phyloP scores from a whole-genome alignment of 2,113 vertebrate genomes.

The Pongo pygmaeus region DNA sequence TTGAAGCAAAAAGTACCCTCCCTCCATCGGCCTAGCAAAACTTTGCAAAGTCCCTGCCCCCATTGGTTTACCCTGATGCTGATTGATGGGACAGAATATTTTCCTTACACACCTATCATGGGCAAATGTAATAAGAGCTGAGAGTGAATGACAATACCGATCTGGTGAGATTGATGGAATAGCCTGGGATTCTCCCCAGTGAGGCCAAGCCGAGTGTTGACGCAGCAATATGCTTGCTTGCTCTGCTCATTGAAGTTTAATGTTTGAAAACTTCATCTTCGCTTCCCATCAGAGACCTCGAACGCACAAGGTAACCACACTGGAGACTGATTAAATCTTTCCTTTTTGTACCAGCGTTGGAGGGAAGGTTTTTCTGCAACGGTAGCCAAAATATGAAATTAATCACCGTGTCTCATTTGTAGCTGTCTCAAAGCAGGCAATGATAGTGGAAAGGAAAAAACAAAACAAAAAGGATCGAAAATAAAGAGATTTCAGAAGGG shows the following conservation, averaged over 20 bases:
- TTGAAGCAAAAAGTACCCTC: not conserved
- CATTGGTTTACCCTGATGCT: not conserved
- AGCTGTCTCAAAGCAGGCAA: slow-evolving; percentile 31
- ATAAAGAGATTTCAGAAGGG: not conserved
- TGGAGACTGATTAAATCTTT: slow-evolving; percentile 44
- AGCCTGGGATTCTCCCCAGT: not conserved
- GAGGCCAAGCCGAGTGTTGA: slow-evolving; percentile 47
- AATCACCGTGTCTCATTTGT: slow-evolving; percentile 63
- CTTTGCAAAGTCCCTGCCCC: not conserved
- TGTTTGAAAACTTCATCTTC: slow-evolving; percentile 64
- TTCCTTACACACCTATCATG: not conserved
- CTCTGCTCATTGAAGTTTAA: slow-evolving; percentile 72
- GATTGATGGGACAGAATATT: slow-evolving; percentile 33
- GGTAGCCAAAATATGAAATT: slow-evolving; percentile 67
- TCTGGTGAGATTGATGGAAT: slow-evolving; percentile 48
- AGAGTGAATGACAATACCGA: slow-evolving; percentile 6
- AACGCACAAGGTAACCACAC: not conserved
- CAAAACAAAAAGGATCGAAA: not conserved
- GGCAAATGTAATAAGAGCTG: slow-evolving; percentile 40
- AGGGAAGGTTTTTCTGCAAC: slow-evolving; percentile 66
- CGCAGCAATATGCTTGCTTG: slow-evolving; percentile 60
- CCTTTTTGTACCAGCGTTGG: not conserved
- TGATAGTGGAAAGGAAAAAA: not conserved
- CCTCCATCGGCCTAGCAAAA: not conserved
- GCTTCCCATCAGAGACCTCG: slow-evolving; percentile 45